phyloP scores from a whole-genome alignment of 2,113 vertebrate genomes.

The Tringa solitaria region DNA sequence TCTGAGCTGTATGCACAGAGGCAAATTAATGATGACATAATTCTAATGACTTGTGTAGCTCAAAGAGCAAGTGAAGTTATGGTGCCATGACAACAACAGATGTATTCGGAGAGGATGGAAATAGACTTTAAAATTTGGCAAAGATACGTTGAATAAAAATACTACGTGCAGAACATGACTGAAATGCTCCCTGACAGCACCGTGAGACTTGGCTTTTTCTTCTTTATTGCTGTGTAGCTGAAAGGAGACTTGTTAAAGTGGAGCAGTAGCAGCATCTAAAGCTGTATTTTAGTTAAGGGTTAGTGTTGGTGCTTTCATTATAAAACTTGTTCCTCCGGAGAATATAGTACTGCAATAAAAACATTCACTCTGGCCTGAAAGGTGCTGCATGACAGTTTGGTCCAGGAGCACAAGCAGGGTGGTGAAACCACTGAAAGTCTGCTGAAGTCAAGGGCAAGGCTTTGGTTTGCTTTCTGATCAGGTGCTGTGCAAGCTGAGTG shows the following conservation, averaged over 20 bases:
- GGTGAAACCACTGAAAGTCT: background rate
- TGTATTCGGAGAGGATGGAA: constrained; percentile 29
- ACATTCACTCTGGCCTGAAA: background rate
- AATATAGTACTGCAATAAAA: background rate
- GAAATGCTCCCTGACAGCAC: constrained; percentile 25
- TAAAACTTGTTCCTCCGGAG: constrained; percentile 2
- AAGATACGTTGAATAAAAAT: constrained; percentile 18
- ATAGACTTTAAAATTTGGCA: constrained; percentile 38
- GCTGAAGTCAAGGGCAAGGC: background rate
- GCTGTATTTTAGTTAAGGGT: constrained; percentile 2
- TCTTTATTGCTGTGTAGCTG: constrained; percentile 30
- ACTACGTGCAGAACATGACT: background rate
- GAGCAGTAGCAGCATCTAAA: constrained; percentile 20
- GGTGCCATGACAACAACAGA: constrained; percentile 45
- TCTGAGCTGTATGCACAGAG: background rate
- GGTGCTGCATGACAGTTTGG: background rate
- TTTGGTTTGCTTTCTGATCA: constrained; percentile 23
- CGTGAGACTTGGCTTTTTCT: constrained; percentile 19
- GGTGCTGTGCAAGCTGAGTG: background rate
- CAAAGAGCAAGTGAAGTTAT: constrained; percentile 2
- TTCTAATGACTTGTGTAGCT: constrained; percentile 45
- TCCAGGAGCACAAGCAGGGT: background rate
- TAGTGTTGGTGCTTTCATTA: constrained; percentile 13
- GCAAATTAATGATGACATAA: constrained; percentile 37
- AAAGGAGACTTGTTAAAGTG: background rate